Conservation (phyloP, 2,113 vertebrate species). For the Romanogobio albipinnatus region DNA sequence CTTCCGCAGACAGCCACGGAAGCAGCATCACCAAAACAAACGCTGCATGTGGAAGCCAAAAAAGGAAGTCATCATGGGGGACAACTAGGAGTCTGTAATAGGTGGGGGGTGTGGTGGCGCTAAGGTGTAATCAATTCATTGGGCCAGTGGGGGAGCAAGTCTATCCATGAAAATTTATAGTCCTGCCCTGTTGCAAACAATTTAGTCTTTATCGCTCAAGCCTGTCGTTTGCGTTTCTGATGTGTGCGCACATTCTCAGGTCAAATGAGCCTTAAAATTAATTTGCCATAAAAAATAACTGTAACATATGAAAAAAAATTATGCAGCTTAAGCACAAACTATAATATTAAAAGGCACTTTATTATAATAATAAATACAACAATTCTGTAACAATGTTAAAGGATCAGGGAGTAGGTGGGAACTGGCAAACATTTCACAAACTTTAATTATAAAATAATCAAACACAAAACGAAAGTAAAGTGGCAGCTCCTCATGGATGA, state of each 20-base stretch:
- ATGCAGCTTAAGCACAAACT: constrained; percentile 18
- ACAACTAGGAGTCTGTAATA: background rate
- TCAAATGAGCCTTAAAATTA: constrained; percentile 20
- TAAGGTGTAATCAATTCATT: background rate
- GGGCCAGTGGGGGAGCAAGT: background rate
- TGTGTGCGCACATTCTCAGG: background rate
- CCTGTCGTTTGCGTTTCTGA: background rate
- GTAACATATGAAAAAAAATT: background rate
- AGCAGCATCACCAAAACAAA: background rate
- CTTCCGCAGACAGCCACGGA: background rate
- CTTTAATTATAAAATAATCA: too few species aligned
- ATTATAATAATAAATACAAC: too few species aligned
- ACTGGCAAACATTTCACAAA: too few species aligned
- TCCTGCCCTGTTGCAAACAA: background rate
- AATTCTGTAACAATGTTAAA: too few species aligned
- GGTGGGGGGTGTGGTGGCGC: too few species aligned
- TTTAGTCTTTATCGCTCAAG: background rate
- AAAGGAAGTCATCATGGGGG: background rate
- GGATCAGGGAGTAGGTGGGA: too few species aligned
- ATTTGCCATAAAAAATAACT: background rate
- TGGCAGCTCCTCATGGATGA: too few species aligned
- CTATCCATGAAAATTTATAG: background rate
- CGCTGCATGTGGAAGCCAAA: background rate
- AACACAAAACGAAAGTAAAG: too few species aligned
- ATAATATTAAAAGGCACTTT: too few species aligned